Base-by-base conservation (phyloP, 2,797 vertebrate species). In the Pseudochromis fuscus region DNA sequence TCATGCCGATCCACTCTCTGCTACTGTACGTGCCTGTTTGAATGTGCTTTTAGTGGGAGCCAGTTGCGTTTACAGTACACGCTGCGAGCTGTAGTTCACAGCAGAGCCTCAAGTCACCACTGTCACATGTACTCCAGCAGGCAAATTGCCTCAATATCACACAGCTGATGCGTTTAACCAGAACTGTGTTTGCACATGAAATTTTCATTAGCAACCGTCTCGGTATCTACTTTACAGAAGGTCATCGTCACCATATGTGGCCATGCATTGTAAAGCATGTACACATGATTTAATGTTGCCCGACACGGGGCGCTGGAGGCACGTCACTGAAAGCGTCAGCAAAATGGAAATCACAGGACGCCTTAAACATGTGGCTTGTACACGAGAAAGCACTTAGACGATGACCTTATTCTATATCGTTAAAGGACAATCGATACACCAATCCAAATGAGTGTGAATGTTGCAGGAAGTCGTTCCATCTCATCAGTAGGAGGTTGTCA, bases 131-230 rank as follows among this genome's bases (percentile, higher is more conserved):
- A 25, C 31, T 44, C 18, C 52, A 69, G 25, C 50, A 74, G 60
- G 62, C 38, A 77, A 57, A 75, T 62, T 80, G 55, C 44, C 51
- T 77, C 50, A 35, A 21, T 67, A 48, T 58, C 60, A 67, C 48
- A 46, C 61, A 59, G 23, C 56, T 33, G 37, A 21, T 31, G 33
- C 44, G 24, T 75, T 40, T 25, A 61, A 66, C 62, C 33, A 11
- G 16, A 57, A 25, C 49, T 59, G 50, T 78, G 70, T 79, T 42
- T 67, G 30, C 57, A 53, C 73, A 85, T 91, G 21, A 83, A 79
- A 42, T 42, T 88, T 88, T 88, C 46, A 89, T 86, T 44, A 82
- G 72, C 53, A 33, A 23, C 27, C 46, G 67, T 72, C 49, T 59
- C 37, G 45, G 27, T 75, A 44, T 61, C 60, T 45, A 57, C 21